Evolutionary conservation across 2,888 invertebrate species (phyloP).

Genomic region (Dasysyrphus tricinctus): DNA sequence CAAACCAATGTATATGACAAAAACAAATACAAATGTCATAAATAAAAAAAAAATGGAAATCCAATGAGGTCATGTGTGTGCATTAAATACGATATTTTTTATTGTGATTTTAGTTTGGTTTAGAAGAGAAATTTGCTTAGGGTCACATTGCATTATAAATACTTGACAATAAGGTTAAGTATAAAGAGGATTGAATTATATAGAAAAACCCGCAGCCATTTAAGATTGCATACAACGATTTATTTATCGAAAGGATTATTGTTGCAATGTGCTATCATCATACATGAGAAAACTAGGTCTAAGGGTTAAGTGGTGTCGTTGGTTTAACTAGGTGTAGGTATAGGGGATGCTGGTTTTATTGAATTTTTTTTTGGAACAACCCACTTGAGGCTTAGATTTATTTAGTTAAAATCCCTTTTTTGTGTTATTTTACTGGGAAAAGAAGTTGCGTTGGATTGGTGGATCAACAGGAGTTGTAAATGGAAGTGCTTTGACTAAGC

Average conservation of each 20-base stretch:
- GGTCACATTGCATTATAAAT: slow-evolving; percentile 54
- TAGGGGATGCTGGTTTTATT: slow-evolving; percentile 50
- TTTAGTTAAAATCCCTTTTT: background rate
- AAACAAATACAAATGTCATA: slow-evolving; percentile 66
- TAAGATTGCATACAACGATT: slow-evolving; percentile 19
- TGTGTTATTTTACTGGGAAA: background rate
- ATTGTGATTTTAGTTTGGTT: slow-evolving; percentile 16
- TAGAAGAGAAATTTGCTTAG: slow-evolving; percentile 59
- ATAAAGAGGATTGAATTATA: slow-evolving; percentile 27
- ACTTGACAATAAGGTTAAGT: slow-evolving; percentile 67
- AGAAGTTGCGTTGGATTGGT: background rate
- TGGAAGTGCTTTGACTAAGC: background rate
- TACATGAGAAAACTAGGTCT: slow-evolving; percentile 38
- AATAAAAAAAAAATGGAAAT: slow-evolving; percentile 46
- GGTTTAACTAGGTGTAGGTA: slow-evolving; percentile 37
- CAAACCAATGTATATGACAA: slow-evolving; percentile 38
- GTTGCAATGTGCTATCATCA: background rate
- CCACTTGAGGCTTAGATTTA: background rate
- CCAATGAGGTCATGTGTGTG: slow-evolving; percentile 66
- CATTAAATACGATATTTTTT: slow-evolving; percentile 54
- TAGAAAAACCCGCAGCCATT: slow-evolving; percentile 12
- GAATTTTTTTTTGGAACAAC: slow-evolving; percentile 17
- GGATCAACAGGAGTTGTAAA: background rate
- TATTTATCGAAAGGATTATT: slow-evolving; percentile 37
- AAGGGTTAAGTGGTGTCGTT: slow-evolving; percentile 69